Percentiles rank a stretch among this genome's conserved stretches.
These are phyloP conservation scores for Probosciger aterrimus DNA, from an alignment of 2,113 vertebrate genomes.

Conservation along the genomic window DNA sequence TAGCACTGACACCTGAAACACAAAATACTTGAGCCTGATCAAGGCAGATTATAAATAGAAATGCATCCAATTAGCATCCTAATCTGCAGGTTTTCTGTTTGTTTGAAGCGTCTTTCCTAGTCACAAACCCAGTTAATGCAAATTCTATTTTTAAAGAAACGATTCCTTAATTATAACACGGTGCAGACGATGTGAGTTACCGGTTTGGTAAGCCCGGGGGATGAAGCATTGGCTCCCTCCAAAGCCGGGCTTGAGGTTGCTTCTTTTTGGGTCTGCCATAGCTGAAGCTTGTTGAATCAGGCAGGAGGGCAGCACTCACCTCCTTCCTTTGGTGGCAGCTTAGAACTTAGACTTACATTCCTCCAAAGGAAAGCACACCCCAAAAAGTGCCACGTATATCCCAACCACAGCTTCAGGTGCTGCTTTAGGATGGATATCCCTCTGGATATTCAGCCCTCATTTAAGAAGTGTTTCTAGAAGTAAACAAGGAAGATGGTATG, in stretches of 20 bases:
- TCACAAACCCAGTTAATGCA: constrained; percentile 56
- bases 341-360: neutral
- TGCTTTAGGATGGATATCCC: neutral
- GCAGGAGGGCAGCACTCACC: neutral
- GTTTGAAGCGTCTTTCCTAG: constrained; percentile 52
- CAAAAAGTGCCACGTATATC: neutral
- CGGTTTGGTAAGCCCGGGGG: neutral
- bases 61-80: constrained; percentile 54
- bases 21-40: constrained; percentile 44
- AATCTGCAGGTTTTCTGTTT: constrained; percentile 55
- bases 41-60: constrained; percentile 64
- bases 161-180: constrained; percentile 13
- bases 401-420: neutral
- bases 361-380: neutral
- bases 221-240: neutral
- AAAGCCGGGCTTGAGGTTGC: neutral
- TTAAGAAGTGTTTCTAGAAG: neutral
- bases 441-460: neutral
- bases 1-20: constrained; percentile 61
- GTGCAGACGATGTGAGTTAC: neutral
- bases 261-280: neutral
- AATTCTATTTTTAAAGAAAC: constrained; percentile 24
- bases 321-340: neutral
- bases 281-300: neutral
- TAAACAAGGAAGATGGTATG: neutral